Percentiles rank a stretch among this genome's conserved stretches.
These are phyloP conservation scores for Pandemis heparana DNA, from an alignment of 2,888 invertebrate genomes.

Conservation along the genomic window DNA sequence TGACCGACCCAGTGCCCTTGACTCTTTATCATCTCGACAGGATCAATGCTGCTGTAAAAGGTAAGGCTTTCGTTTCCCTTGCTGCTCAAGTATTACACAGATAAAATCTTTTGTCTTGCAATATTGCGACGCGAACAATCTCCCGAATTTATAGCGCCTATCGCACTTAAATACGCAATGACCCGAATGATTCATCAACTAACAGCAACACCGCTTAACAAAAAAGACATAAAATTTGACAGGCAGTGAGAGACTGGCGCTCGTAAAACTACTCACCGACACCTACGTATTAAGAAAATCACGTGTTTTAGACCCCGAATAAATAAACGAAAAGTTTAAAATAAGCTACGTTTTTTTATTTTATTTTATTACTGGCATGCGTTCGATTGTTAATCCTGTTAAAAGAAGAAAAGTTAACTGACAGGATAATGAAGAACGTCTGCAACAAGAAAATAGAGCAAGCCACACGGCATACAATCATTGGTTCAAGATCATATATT, in stretches of 20 bases:
- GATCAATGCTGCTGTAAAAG: slow-evolving; percentile 84
- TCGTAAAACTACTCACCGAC: slow-evolving; percentile 13
- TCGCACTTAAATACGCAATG: slow-evolving; percentile 26
- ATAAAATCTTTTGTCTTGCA: slow-evolving; percentile 9
- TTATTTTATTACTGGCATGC: slow-evolving; percentile 1
- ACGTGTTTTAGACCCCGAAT: neutral
- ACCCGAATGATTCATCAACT: slow-evolving; percentile 30
- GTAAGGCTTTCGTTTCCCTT: slow-evolving; percentile 56
- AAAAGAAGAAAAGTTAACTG: slow-evolving; percentile 26
- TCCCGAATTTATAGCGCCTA: slow-evolving; percentile 9
- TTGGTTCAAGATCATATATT: slow-evolving; percentile 53
- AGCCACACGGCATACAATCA: slow-evolving; percentile 37
- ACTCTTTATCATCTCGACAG: slow-evolving; percentile 83
- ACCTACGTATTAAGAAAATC: slow-evolving; percentile 2
- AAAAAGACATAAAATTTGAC: slow-evolving; percentile 27
- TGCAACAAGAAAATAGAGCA: slow-evolving; percentile 38
- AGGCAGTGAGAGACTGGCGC: slow-evolving; percentile 16
- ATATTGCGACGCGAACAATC: neutral
- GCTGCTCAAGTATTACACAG: neutral
- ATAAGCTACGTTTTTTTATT: neutral
- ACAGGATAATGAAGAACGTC: slow-evolving; percentile 40
- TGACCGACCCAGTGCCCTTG: slow-evolving; percentile 82
- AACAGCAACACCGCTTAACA: slow-evolving; percentile 30
- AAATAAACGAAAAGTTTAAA: too few relatives aligned
- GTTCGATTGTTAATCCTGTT: slow-evolving; percentile 25